Base-by-base conservation (phyloP, 2,113 vertebrate genomes). In the Clarias batrachus region DNA sequence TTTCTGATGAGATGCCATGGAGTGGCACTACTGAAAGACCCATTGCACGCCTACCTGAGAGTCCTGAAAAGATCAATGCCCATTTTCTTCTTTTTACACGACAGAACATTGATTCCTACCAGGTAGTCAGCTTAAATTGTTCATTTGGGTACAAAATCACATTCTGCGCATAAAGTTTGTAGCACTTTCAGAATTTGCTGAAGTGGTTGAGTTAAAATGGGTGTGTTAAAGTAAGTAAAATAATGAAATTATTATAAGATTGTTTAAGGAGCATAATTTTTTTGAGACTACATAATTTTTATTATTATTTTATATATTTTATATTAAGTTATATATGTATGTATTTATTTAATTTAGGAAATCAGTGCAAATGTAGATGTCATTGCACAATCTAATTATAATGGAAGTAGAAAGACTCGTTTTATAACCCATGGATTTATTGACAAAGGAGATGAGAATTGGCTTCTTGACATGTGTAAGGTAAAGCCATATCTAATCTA, bases 391-490 rank as follows among this genome's bases (percentile, higher is more conserved):
- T 97, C 97, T 0, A 93, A 96, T 91, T 98, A 97, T 83, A 85
- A 76, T 9, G 65, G 87, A 1, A 79, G 71, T 65, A 95, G 91
- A 78, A 95, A 91, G 85, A 97, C 95, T 2, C 89, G 80, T 5
- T 95, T 97, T 90, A 92, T 96, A 77, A 94, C 95, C 70, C 95
- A 96, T 0, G 97, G 96, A 3, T 96, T 94, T 92, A 0, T 96
- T 84, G 92, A 94, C 83, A 66, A 93, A 23, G 90, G 88, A 13
- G 93, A 96, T 30, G 93, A 95, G 90, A 91, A 83, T 88, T 94
- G 95, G 96, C 91, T 96, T 63, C 78, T 92, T 56, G 91, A 90
- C 0, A 96, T 95, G 71, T 97, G 96, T 89, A 95, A 92, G 92
- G 96, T 96, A 94, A 83, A 85, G 52, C 21, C 13, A 59, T 63